A percentile compares a stretch with the other conserved stretches of the same genome.
Evolutionary conservation across 2,888 invertebrate genomes (phyloP).

Genomic region (Callimorpha dominula): DNA sequence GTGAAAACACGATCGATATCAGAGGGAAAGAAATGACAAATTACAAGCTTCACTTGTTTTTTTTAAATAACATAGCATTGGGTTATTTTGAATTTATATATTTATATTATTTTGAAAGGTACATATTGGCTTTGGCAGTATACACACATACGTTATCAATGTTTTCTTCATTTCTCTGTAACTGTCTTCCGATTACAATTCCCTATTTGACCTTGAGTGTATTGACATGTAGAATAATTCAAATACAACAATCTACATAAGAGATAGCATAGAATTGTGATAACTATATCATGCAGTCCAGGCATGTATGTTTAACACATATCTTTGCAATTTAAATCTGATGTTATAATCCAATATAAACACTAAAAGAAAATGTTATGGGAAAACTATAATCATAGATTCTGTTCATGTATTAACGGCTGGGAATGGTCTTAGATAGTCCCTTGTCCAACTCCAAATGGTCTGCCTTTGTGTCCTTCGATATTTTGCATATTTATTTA

Average conservation of each 20-base stretch:
- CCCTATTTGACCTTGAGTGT: conserved; percentile 17
- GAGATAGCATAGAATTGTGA: conserved; percentile 22
- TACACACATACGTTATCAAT: no score
- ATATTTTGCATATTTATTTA: background rate
- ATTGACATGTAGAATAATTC: conserved; percentile 19
- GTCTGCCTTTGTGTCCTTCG: background rate
- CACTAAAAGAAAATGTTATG: conserved; percentile 43
- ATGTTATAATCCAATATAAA: conserved; percentile 42
- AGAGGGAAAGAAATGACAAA: no score
- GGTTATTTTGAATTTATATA: no score
- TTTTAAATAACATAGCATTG: no score
- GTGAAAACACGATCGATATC: no score
- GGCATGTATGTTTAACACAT: conserved; percentile 34
- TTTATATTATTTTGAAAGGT: no score
- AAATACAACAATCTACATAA: conserved; percentile 1
- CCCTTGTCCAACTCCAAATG: conserved; percentile 8
- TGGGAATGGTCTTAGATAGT: conserved; percentile 36
- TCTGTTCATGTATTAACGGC: conserved; percentile 38
- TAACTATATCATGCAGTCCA: conserved; percentile 21
- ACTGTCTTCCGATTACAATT: background rate
- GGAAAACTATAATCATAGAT: conserved; percentile 39
- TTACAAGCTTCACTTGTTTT: no score
- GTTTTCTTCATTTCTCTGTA: background rate
- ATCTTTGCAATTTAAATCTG: conserved; percentile 49
- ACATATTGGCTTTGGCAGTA: no score